Evolutionary conservation across 2,113 vertebrate species (phyloP), one percentile per base, ranked within the genome.

Genomic region (Cromileptes altivelis): DNA sequence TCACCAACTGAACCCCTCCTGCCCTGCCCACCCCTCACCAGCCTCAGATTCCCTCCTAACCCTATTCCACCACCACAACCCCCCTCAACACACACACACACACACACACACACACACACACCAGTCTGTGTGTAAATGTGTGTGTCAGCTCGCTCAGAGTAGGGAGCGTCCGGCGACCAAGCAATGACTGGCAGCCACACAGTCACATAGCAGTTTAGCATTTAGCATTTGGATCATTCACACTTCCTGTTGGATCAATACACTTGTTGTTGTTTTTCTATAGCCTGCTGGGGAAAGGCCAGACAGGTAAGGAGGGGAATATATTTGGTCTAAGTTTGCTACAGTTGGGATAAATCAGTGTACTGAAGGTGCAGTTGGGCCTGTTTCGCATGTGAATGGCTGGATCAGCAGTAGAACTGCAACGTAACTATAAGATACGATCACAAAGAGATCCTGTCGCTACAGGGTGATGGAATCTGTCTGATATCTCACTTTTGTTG

Each of bases 21-120:
- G 55, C 57, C 75, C 57, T n/a, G 72, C 65, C 42, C 9, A 9
- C 42, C 33, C 60, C 47, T 9, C 70, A 61, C 68, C 69, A 86
- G 84, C 88, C 85, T 90, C 84, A 85, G 83, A 87, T 89, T 91
- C 80, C 85, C 89, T 53, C 69, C 68, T 80, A 85, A 80, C 88
- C 85, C 73, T 73, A 23, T 84, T 81, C 78, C 87, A 78, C 30
- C 52, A 57, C 37, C 72, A 33, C 68, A 80, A 53, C 84, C 83
- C 78, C 71, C 50, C 45, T 47, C 27, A 70, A 47, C 78, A 57
- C 65, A 80, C 71, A 55, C 30, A 30, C 30, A 30, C 30, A 30
- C 30, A 30, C 30, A 30, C 30, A 30, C 70, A 86, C 68, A 67
- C 68, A 84, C 40, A 53, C 49, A 45, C 42, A 45, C 42, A n/a